Evolutionary conservation across 2,113 vertebrate genomes (phyloP), one percentile per base, ranked within the genome.

Genomic region (Oncorhynchus tshawytscha): DNA sequence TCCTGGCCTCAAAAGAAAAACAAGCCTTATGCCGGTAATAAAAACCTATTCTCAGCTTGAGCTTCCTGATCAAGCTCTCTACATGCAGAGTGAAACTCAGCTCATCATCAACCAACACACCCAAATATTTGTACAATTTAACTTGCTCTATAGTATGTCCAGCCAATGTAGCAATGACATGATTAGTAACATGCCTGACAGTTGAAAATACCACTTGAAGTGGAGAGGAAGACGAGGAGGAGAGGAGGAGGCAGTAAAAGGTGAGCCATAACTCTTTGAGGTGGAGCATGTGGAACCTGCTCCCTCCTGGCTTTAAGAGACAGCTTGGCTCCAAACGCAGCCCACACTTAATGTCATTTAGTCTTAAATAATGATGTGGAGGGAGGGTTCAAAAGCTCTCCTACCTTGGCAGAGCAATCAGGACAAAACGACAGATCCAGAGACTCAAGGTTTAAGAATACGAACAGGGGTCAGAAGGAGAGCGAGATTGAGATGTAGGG

Each of bases 321-420:
- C 67, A 76, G 68, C 45, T 27, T 69, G 57, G 66, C 39, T 72
- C 48, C 54, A 29, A 54, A 68, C 3, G 15, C n/a, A 34, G 54
- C 54, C 18, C 59, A 54, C 24, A 75, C 57, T 20, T 79, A 74
- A 78, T 76, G 70, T 70, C 16, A 51, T 59, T 77, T 66, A 78
- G n/a, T 45, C 22, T 39, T 31, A 22, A 12, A n/a, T 66, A 51
- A 65, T 45, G 60, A 66, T 62, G 5, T 1, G 39, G 18, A 27
- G 24, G 20, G 59, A 67, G 25, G 54, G 54, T 57, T 57, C 54
- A 57, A 57, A 2, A 18, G 54, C 54, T 57, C 54, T 57, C 54
- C 54, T 57, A 2, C 18, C 54, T 57, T 57, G 54, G 54, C 54
- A 4, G 3, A 18, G 54, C 18, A 0, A 57, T 15, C 13, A 2